These are phyloP conservation scores for Montipora efflorescens DNA, from an alignment of 64 coral and sea anemone genomes.

Conservation along the genomic window DNA sequence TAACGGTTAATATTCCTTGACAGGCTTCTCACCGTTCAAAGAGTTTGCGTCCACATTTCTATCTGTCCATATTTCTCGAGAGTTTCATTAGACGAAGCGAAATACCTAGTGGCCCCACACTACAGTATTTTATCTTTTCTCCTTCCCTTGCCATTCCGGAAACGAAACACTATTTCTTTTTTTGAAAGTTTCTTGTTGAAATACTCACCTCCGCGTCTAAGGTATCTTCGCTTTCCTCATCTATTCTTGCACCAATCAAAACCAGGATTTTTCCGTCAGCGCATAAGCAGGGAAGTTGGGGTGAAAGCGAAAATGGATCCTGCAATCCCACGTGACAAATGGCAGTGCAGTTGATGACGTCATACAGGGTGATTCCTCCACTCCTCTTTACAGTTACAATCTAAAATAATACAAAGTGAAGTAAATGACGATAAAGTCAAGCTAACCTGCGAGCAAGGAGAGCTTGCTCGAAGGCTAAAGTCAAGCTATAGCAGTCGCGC, in stretches of 20 bases:
- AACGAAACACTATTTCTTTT: neutral
- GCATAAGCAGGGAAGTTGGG: slow-evolving; percentile 41
- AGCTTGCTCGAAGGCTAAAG: no score
- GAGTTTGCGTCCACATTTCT: no score
- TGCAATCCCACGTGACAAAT: slow-evolving; percentile 61
- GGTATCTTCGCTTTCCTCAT: neutral
- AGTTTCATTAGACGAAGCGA: no score
- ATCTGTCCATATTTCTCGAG: no score
- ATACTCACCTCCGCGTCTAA: slow-evolving; percentile 1
- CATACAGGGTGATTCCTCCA: slow-evolving; percentile 54
- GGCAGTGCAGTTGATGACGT: slow-evolving; percentile 10
- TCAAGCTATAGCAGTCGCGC: no score
- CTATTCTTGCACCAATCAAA: slow-evolving; percentile 29
- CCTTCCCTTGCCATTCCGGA: no score
- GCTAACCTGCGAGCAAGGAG: no score
- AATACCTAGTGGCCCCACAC: no score
- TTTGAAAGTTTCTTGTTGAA: neutral
- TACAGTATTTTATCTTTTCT: no score
- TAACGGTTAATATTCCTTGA: no score
- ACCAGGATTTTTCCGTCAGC: slow-evolving; percentile 51
- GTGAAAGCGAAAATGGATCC: slow-evolving; percentile 31
- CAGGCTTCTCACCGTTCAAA: no score
- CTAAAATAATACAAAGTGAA: slow-evolving; percentile 23
- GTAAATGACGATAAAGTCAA: no score
- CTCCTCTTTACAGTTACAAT: slow-evolving; percentile 19